Percentiles rank a stretch among this genome's conserved stretches.
Conservation (phyloP, 1,140 invertebrate species). For the Pentalonia nigronervosa region DNA sequence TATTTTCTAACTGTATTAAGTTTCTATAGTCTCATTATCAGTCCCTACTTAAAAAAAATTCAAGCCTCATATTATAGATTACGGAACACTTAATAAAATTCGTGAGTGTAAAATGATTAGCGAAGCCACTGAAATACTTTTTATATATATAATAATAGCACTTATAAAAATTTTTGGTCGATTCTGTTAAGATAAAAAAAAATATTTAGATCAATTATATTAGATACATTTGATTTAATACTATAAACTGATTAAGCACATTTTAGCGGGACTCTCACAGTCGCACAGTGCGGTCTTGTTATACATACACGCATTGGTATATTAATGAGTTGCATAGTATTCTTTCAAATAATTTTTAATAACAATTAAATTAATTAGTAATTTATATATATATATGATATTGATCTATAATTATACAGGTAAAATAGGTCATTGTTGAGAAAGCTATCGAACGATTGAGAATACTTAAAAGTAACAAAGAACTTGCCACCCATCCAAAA, state of each 20-base stretch:
- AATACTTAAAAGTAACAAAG: too few species aligned
- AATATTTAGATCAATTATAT: not conserved
- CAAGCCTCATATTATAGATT: not conserved
- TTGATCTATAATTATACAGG: not conserved
- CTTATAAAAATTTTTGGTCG: not conserved
- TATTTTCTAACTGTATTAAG: too few species aligned
- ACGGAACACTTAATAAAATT: not conserved
- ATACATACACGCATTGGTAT: not conserved
- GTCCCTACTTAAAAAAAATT: too few species aligned
- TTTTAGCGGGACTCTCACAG: not conserved
- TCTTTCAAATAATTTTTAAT: not conserved
- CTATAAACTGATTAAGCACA: not conserved
- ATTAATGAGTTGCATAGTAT: not conserved
- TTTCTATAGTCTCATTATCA: too few species aligned
- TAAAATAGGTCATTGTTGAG: not conserved
- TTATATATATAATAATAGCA: not conserved
- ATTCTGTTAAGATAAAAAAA: conserved; percentile 2
- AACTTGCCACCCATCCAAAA: too few species aligned
- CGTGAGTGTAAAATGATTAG: not conserved
- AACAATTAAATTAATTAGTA: not conserved
- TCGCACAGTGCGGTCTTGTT: not conserved
- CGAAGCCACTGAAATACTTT: not conserved
- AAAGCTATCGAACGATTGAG: too few species aligned
- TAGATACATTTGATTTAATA: not conserved
- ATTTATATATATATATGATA: too few species aligned